A percentile compares a stretch with the other conserved stretches of the same genome.
These are phyloP conservation scores for Polyploca ridens DNA, from an alignment of 2,888 invertebrate species.

Conservation along the genomic window DNA sequence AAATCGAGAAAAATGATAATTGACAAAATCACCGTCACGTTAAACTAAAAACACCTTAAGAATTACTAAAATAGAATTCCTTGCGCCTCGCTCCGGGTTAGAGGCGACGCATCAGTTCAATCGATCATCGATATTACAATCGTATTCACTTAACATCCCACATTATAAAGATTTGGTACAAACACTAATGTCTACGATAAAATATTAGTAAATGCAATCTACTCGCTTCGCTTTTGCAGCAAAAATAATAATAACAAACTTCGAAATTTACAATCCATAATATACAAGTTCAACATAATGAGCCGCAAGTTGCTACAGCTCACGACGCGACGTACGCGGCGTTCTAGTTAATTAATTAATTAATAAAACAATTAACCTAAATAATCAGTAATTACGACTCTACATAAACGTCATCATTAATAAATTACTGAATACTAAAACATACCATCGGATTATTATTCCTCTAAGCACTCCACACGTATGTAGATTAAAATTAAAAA, in stretches of 20 bases:
- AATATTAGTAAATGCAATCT: conserved; percentile 84
- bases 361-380: conserved; percentile 37
- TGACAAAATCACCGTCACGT: conserved; percentile 72
- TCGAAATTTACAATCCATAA: conserved; percentile 76
- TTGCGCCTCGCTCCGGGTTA: background rate
- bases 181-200: conserved; percentile 77
- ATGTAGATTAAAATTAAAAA: conserved; percentile 27
- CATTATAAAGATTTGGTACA: conserved; percentile 77
- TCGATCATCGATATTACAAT: conserved; percentile 15
- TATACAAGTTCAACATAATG: conserved; percentile 51
- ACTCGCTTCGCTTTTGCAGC: conserved; percentile 63
- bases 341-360: conserved; percentile 34
- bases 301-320: conserved; percentile 34
- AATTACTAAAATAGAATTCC: conserved; percentile 2
- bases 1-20: conserved; percentile 63
- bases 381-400: conserved; percentile 41
- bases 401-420: conserved; percentile 33
- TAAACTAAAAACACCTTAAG: conserved; percentile 50
- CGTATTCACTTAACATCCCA: conserved; percentile 49
- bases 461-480: conserved; percentile 1
- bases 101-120: conserved; percentile 10
- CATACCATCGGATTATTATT: conserved; percentile 11
- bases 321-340: conserved; percentile 27
- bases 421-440: conserved; percentile 48
- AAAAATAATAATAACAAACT: conserved; percentile 53